phyloP scores from a whole-genome alignment of 2,113 vertebrate species.

The Heteronetta atricapilla region DNA sequence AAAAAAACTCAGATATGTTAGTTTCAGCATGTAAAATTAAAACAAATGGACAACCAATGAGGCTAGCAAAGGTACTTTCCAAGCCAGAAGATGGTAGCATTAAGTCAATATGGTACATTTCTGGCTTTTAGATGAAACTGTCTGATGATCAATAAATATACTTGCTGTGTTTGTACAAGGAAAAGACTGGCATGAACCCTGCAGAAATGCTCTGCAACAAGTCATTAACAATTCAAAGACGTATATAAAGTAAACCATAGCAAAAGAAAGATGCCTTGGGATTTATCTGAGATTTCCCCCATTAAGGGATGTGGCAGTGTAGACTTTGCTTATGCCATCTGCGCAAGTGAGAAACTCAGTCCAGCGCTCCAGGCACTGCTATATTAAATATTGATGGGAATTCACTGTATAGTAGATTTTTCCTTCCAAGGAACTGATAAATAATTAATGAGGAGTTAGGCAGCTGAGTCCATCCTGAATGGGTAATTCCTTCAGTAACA shows the following conservation, averaged over 20 bases:
- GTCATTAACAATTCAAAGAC: constrained; percentile 60
- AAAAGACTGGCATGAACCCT: constrained; percentile 38
- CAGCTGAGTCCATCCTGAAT: constrained; percentile 69
- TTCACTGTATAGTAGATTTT: constrained; percentile 75
- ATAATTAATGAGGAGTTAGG: constrained; percentile 80
- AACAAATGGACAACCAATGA: not conserved
- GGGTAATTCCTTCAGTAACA: constrained; percentile 75
- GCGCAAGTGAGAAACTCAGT: constrained; percentile 71
- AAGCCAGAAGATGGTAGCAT: constrained; percentile 36
- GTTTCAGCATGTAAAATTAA: not conserved
- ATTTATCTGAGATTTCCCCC: constrained; percentile 61
- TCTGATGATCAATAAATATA: constrained; percentile 51
- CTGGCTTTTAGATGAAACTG: not conserved
- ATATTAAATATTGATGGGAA: constrained; percentile 81
- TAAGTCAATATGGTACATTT: constrained; percentile 33
- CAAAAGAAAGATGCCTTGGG: constrained; percentile 57
- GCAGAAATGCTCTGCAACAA: constrained; percentile 57
- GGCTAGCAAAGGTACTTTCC: constrained; percentile 30
- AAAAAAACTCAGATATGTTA: not conserved
- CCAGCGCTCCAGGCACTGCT: constrained; percentile 68
- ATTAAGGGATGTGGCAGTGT: constrained; percentile 45
- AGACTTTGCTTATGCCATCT: constrained; percentile 65
- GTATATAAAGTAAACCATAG: constrained; percentile 55
- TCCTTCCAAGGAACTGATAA: constrained; percentile 80
- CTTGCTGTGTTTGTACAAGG: constrained; percentile 40